phyloP scores from a whole-genome alignment of 1,140 invertebrate genomes.

The Leguminivora glycinivorella region DNA sequence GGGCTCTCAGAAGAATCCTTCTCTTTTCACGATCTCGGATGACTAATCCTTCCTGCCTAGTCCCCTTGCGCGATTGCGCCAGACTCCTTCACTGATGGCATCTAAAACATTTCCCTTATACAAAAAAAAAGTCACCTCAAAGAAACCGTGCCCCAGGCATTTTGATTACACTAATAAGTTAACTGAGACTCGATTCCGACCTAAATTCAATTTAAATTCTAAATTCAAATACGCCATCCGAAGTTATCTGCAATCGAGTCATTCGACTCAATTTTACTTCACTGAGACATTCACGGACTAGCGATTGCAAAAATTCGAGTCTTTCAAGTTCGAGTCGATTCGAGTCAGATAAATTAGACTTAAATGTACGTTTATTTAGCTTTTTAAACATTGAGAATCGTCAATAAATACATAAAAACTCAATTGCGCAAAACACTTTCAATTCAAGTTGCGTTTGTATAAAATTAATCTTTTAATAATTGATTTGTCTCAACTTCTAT shows the following conservation, averaged over 20 bases:
- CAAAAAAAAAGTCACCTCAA: not conserved
- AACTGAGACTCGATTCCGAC: not conserved
- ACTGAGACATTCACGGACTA: not conserved
- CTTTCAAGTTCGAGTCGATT: not conserved
- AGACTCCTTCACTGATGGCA: too few relatives aligned
- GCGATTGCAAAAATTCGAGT: not conserved
- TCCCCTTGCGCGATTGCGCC: too few relatives aligned
- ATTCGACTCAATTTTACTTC: not conserved
- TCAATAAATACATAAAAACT: too few relatives aligned
- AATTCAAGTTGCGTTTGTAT: too few relatives aligned
- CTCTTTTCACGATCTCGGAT: too few relatives aligned
- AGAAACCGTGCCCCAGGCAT: not conserved
- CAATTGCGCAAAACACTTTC: too few relatives aligned
- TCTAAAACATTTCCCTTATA: not conserved
- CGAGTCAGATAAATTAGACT: not conserved
- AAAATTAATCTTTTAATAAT: too few relatives aligned
- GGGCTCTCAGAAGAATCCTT: too few relatives aligned
- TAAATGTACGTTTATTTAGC: too few relatives aligned
- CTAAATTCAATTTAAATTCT: slow-evolving; percentile 13
- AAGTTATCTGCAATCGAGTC: not conserved
- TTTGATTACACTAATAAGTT: slow-evolving; percentile 13
- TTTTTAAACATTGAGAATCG: too few relatives aligned
- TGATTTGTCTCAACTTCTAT: too few relatives aligned
- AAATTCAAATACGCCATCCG: slow-evolving; percentile 10
- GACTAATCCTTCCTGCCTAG: too few relatives aligned